These are phyloP conservation scores for Columba livia DNA, from an alignment of 2,113 vertebrate genomes.

Conservation along the genomic window DNA sequence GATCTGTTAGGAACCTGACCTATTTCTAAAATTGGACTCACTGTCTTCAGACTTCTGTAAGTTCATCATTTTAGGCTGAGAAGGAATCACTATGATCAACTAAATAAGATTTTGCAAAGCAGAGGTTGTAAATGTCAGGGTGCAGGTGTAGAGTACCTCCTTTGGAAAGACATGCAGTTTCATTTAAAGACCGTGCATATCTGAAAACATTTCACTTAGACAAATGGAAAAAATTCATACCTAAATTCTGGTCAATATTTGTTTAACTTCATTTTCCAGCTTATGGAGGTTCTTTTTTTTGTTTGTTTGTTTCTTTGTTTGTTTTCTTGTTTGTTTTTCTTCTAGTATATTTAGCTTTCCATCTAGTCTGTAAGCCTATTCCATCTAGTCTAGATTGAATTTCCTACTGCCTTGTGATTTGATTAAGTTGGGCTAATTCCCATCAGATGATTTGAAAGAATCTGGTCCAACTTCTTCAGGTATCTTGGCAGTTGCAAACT, in stretches of 20 bases:
- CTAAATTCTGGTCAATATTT: not conserved
- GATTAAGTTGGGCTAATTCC: conserved; percentile 41
- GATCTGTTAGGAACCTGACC: not conserved
- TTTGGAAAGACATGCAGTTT: not conserved
- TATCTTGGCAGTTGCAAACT: conserved; percentile 4
- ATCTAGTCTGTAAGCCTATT: not conserved
- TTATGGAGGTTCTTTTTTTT: not conserved
- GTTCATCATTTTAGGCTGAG: not conserved
- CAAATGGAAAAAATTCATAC: not conserved
- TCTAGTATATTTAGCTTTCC: not conserved
- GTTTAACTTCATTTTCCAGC: not conserved
- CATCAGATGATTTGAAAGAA: conserved; percentile 43
- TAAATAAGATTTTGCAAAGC: not conserved
- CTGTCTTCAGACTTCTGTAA: not conserved
- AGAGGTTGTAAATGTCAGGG: not conserved
- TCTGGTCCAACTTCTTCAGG: conserved; percentile 10
- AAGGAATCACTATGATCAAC: not conserved
- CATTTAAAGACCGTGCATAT: not conserved
- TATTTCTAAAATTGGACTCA: not conserved
- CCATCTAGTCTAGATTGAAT: not conserved
- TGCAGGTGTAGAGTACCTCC: not conserved
- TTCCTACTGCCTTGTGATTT: conserved; percentile 31
- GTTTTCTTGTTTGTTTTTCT: not conserved
- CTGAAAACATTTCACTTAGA: not conserved
- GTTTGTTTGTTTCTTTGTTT: not conserved